Evolutionary conservation across 1,140 invertebrate genomes (phyloP).

Genomic region (Ruditapes philippinarum): DNA sequence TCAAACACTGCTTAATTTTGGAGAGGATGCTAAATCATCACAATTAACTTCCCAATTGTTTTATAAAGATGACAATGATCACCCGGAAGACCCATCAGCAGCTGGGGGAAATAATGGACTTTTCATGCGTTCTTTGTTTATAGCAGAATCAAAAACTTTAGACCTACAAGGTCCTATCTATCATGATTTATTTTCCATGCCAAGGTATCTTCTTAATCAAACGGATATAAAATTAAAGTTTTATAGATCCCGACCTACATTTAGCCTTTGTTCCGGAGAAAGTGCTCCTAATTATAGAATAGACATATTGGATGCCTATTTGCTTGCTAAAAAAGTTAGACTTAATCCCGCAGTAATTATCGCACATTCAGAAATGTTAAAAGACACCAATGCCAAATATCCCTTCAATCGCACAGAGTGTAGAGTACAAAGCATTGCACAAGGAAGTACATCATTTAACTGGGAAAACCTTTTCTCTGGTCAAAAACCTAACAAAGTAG

Average conservation of each 20-base stretch:
- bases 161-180: constrained; percentile 61
- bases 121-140: background rate
- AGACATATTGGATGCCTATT: constrained; percentile 40
- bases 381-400: constrained; percentile 36
- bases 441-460: constrained; percentile 37
- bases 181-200: constrained; percentile 44
- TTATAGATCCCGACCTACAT: constrained; percentile 27
- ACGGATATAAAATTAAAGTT: constrained; percentile 49
- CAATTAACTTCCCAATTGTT: constrained; percentile 42
- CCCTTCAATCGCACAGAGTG: constrained; percentile 27
- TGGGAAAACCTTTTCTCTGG: constrained; percentile 61
- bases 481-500: constrained; percentile 27
- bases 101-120: constrained; percentile 35
- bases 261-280: constrained; percentile 26
- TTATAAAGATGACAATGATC: constrained; percentile 50
- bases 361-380: constrained; percentile 49
- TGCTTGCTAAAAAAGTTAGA: constrained; percentile 48
- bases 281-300: constrained; percentile 37
- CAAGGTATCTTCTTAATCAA: constrained; percentile 53
- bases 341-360: constrained; percentile 44
- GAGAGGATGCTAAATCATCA: constrained; percentile 26
- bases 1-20: constrained; percentile 37
- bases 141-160: constrained; percentile 18
- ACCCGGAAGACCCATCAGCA: constrained; percentile 18
- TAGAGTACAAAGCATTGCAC: constrained; percentile 38